These are phyloP conservation scores for Panagrolaimus sp. DNA, from an alignment of 1,140 invertebrate genomes.

Conservation along the genomic window DNA sequence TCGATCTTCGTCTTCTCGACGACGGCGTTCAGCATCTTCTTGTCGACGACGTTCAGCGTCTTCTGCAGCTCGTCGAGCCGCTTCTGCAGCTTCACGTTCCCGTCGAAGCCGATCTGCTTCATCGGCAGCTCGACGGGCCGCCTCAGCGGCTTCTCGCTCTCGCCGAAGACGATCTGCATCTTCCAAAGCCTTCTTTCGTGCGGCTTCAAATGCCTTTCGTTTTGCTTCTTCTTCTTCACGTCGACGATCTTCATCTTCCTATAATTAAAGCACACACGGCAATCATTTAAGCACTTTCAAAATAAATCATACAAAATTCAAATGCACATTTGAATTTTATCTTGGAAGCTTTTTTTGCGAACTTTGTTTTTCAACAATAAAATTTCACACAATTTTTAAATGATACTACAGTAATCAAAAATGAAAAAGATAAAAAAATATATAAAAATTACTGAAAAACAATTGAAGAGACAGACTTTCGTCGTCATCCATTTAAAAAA, in stretches of 20 bases:
- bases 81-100: slow-evolving; percentile 45
- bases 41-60: slow-evolving; percentile 29
- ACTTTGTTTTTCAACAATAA: background rate
- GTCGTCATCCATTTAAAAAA: too few species aligned
- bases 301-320: background rate
- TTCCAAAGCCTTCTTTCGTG: slow-evolving; percentile 54
- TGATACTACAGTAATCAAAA: too few species aligned
- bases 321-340: background rate
- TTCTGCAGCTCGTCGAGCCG: slow-evolving; percentile 37
- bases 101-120: slow-evolving; percentile 50
- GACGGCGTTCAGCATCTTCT: slow-evolving; percentile 23
- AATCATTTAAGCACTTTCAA: too few species aligned
- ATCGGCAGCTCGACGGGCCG: slow-evolving; percentile 32
- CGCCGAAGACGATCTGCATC: slow-evolving; percentile 55
- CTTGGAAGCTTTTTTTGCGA: background rate
- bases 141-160: slow-evolving; percentile 56
- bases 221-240: slow-evolving; percentile 54
- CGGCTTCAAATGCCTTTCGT: slow-evolving; percentile 57
- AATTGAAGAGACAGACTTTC: too few species aligned
- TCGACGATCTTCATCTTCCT: slow-evolving; percentile 58
- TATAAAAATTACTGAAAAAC: too few species aligned
- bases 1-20: slow-evolving; percentile 39
- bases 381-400: too few species aligned
- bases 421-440: too few species aligned
- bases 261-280: too few species aligned